Conservation (phyloP, 2,113 vertebrate genomes). For the Aythya baeri region DNA sequence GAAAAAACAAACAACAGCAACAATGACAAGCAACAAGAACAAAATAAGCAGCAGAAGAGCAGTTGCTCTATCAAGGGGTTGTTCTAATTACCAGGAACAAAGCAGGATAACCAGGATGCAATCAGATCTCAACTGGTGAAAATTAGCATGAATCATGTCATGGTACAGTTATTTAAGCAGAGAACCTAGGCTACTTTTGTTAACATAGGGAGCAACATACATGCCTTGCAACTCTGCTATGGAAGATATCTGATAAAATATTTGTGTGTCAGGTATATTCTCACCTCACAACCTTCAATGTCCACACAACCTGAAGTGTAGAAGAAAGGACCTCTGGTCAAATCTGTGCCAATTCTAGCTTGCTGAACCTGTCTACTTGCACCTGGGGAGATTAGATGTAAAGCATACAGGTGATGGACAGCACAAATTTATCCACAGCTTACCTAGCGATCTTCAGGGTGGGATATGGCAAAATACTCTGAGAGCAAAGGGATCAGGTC, state of each 20-base stretch:
- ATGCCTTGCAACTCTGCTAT: neutral
- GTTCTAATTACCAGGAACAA: neutral
- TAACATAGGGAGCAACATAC: neutral
- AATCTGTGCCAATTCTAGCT: neutral
- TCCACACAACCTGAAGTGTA: fast-evolving
- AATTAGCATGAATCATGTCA: neutral
- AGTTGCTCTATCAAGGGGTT: neutral
- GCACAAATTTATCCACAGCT: neutral
- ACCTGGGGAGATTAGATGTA: neutral
- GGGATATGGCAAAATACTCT: neutral
- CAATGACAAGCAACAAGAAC: neutral
- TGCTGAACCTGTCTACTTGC: neutral
- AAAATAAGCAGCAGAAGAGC: neutral
- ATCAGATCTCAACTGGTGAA: neutral
- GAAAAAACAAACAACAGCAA: neutral
- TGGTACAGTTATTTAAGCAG: neutral
- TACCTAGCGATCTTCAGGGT: neutral
- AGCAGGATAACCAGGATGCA: neutral
- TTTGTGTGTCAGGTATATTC: neutral
- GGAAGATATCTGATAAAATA: neutral
- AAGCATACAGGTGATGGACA: neutral
- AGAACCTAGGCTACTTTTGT: neutral
- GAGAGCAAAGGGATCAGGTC: neutral
- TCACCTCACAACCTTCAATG: neutral
- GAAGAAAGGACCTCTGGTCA: neutral